These are phyloP conservation scores for Ursus arctos DNA, from an alignment of 2,113 vertebrate genomes.

Conservation along the genomic window DNA sequence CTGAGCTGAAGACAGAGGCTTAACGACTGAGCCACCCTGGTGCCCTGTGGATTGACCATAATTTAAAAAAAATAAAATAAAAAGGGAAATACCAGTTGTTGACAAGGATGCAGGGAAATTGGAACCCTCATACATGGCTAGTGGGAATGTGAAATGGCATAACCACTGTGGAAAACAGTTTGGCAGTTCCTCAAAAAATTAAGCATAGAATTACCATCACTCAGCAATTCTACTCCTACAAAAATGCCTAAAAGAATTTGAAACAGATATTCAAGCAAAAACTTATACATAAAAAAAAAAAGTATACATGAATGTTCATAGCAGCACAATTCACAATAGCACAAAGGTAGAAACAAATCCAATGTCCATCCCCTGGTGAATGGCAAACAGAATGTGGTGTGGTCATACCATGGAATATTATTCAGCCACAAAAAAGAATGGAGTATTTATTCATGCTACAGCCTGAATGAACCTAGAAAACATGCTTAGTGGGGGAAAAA, in stretches of 20 bases:
- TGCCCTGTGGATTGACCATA: not conserved
- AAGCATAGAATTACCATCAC: not conserved
- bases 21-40: too few relatives aligned
- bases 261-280: not conserved
- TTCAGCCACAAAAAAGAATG: not conserved
- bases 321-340: not conserved
- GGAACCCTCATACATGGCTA: not conserved
- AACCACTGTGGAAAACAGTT: not conserved
- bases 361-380: not conserved
- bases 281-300: not conserved
- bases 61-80: not conserved
- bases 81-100: not conserved
- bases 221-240: not conserved
- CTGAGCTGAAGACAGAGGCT: too few relatives aligned
- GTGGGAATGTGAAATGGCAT: not conserved
- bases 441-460: not conserved
- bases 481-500: not conserved
- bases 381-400: not conserved
- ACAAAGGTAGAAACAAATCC: not conserved
- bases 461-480: not conserved
- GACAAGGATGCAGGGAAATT: not conserved
- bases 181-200: not conserved
- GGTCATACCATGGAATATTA: not conserved
- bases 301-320: not conserved
- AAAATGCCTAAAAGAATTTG: not conserved